A percentile compares a stretch with the other conserved stretches of the same genome.
Evolutionary conservation across 2,888 invertebrate species (phyloP).

Genomic region (Plagiodera versicolora): DNA sequence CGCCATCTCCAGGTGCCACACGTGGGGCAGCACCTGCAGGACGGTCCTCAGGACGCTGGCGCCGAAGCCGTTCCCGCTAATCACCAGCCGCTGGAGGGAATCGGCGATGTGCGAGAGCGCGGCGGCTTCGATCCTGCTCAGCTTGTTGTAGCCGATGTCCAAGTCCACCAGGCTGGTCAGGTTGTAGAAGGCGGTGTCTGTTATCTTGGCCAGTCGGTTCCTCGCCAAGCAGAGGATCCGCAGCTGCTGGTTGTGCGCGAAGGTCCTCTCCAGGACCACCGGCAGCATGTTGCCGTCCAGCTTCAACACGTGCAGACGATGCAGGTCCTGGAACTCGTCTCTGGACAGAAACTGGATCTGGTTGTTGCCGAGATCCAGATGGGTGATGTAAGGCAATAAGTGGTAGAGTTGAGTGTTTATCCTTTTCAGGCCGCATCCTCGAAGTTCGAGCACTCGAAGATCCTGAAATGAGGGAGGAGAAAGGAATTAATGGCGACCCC

Average conservation of each 20-base stretch:
- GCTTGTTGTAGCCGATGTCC: conserved; percentile 76
- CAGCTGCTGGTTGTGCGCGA: conserved; percentile 58
- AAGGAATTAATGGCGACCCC: conserved; percentile 20
- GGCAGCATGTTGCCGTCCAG: conserved; percentile 79
- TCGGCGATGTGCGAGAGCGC: conserved; percentile 65
- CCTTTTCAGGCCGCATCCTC: conserved; percentile 70
- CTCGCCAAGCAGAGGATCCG: conserved; percentile 63
- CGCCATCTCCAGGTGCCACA: conserved; percentile 63
- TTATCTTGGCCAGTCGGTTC: conserved; percentile 75
- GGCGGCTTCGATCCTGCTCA: conserved; percentile 67
- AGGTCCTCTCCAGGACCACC: conserved; percentile 73
- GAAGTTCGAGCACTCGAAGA: conserved; percentile 70
- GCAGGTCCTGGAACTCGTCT: conserved; percentile 72
- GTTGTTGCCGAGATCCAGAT: conserved; percentile 78
- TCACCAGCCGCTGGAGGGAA: conserved; percentile 65
- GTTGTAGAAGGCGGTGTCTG: conserved; percentile 73
- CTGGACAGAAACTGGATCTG: conserved; percentile 72
- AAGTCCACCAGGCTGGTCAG: conserved; percentile 68
- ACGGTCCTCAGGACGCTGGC: conserved; percentile 61
- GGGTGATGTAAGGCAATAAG: conserved; percentile 70
- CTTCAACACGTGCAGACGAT: conserved; percentile 64
- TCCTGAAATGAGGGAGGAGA: conserved; percentile 63
- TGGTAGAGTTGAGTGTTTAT: conserved; percentile 81
- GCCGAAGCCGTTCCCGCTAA: conserved; percentile 73
- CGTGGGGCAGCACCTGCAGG: conserved; percentile 61